Evolutionary conservation across 1,140 invertebrate species (phyloP).

Genomic region (Pogonognathellus flavescens): DNA sequence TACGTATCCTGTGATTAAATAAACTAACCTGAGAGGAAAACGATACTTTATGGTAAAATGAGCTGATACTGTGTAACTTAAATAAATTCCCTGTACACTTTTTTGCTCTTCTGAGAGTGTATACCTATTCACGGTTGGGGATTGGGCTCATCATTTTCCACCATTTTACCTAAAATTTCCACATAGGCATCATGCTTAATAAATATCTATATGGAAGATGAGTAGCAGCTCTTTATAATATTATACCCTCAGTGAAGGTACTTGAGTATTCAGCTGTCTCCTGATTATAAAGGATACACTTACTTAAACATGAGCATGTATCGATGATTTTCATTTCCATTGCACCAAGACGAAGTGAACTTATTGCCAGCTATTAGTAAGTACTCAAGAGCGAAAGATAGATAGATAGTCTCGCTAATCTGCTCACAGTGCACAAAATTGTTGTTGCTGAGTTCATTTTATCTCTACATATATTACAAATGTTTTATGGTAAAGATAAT

Average conservation of each 20-base stretch:
- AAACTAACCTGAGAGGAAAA: conserved; percentile 48
- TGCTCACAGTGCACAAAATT: conserved; percentile 42
- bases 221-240: background rate
- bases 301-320: background rate
- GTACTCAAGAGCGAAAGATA: background rate
- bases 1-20: conserved; percentile 44
- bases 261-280: no score
- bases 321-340: background rate
- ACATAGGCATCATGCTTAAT: conserved; percentile 22
- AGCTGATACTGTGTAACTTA: conserved; percentile 19
- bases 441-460: conserved; percentile 49
- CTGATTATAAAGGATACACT: background rate
- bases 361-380: background rate
- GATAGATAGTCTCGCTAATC: background rate
- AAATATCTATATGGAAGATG: background rate
- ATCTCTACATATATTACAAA: conserved; percentile 48
- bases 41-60: conserved; percentile 41
- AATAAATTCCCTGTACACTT: background rate
- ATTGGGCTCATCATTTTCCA: no score
- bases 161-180: conserved; percentile 17
- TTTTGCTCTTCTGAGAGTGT: no score
- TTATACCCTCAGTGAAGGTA: background rate
- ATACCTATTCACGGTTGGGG: no score
- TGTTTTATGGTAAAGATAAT: conserved; percentile 60
- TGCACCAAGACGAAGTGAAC: background rate